Evolutionary conservation across 2,888 invertebrate genomes (phyloP).

Genomic region (Amblyjoppa fuscipennis): DNA sequence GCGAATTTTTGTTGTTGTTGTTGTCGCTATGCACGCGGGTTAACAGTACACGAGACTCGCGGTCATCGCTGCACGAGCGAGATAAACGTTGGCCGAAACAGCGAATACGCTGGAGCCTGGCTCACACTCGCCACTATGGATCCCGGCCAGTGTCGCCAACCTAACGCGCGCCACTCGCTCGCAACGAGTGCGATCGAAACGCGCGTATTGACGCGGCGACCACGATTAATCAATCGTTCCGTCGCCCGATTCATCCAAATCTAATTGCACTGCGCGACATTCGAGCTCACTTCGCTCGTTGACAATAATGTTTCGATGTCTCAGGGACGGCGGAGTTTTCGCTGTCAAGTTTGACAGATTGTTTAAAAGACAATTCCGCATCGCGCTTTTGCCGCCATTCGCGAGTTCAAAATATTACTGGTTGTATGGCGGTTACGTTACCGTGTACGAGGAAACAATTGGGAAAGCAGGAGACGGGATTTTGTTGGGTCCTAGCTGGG

Average conservation of each 20-base stretch:
- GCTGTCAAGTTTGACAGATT: constrained; percentile 62
- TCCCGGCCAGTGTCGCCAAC: constrained; percentile 56
- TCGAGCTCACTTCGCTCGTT: background rate
- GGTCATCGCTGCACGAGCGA: constrained; percentile 63
- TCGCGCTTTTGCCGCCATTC: constrained; percentile 69
- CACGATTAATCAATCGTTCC: background rate
- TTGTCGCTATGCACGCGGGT: background rate
- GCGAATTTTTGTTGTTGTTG: constrained; percentile 42
- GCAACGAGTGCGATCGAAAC: constrained; percentile 16
- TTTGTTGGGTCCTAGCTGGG: background rate
- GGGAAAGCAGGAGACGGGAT: background rate
- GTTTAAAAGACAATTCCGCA: constrained; percentile 72
- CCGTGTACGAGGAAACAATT: background rate
- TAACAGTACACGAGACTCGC: constrained; percentile 49
- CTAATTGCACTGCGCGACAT: background rate
- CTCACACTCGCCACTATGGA: constrained; percentile 53
- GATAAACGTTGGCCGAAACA: constrained; percentile 32
- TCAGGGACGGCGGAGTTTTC: background rate
- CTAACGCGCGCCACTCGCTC: constrained; percentile 11
- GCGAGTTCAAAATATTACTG: constrained; percentile 12
- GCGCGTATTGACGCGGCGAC: background rate
- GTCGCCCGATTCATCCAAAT: background rate
- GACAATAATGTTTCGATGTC: background rate
- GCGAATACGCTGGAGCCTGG: constrained; percentile 13
- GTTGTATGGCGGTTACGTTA: constrained; percentile 38